Conservation (phyloP, 2,113 vertebrate genomes). For the Psettodes erumei region DNA sequence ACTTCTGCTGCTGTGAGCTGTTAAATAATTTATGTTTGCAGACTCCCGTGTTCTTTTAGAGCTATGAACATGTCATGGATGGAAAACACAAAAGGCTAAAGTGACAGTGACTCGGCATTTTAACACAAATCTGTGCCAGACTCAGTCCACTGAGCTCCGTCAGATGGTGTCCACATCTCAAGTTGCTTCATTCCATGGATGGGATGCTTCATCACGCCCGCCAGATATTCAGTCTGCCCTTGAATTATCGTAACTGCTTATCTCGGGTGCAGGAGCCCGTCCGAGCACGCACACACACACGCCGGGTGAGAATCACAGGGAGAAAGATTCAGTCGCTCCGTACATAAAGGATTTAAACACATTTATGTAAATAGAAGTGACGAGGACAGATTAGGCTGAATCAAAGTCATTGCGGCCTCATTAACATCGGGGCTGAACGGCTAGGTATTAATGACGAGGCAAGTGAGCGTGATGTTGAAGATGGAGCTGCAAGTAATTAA, state of each 20-base stretch:
- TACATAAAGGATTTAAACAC: not conserved
- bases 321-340: not conserved
- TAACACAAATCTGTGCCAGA: constrained; percentile 1
- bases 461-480: constrained; percentile 19
- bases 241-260: constrained; percentile 13
- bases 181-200: constrained; percentile 15
- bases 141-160: not conserved
- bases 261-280: not conserved
- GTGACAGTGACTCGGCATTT: constrained; percentile 56
- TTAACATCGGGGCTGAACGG: not conserved
- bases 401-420: not conserved
- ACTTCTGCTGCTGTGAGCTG: not conserved
- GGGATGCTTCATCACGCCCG: constrained; percentile 21
- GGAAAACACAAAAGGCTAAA: constrained; percentile 23
- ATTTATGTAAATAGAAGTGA: not conserved
- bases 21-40: no score
- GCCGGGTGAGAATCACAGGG: not conserved
- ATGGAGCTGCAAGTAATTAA: not conserved
- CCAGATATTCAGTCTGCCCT: not conserved
- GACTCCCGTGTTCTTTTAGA: no score
- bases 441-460: not conserved
- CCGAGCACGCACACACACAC: constrained; percentile 1
- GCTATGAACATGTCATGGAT: not conserved
- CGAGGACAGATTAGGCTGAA: constrained; percentile 1
- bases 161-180: constrained; percentile 27